Evolutionary conservation across 2,888 invertebrate species (phyloP).

Genomic region (Julus scanicus): DNA sequence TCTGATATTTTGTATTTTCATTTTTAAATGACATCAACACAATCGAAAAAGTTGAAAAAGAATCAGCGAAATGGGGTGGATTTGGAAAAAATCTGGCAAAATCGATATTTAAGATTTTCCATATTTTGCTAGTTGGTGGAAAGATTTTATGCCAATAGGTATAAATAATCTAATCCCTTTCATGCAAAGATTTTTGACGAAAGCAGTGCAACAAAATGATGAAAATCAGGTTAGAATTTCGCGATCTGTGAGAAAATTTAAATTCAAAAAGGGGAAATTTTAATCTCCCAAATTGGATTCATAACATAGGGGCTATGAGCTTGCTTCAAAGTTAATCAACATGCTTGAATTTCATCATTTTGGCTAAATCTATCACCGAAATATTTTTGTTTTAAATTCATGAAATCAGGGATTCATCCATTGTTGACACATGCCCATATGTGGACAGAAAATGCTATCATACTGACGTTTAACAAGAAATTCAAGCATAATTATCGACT

Average conservation of each 20-base stretch:
- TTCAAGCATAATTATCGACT: too few species aligned
- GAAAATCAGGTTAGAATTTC: not conserved
- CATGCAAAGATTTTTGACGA: not conserved
- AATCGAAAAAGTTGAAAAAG: not conserved
- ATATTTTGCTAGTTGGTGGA: not conserved
- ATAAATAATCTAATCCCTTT: not conserved
- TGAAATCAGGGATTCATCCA: too few species aligned
- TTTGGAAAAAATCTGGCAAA: not conserved
- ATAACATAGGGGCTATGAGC: not conserved
- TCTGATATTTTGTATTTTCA: too few species aligned
- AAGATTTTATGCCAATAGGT: not conserved
- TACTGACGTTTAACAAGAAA: too few species aligned
- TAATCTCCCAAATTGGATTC: not conserved
- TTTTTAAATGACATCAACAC: too few species aligned
- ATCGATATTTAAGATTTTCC: conserved; percentile 12
- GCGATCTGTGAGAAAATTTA: not conserved
- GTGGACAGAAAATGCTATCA: too few species aligned
- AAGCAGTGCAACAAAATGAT: not conserved
- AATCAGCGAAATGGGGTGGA: not conserved
- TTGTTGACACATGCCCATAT: too few species aligned
- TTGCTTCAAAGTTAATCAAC: conserved; percentile 26
- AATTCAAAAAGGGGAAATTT: conserved; percentile 2
- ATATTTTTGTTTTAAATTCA: too few species aligned
- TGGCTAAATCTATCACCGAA: not conserved
- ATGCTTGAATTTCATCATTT: not conserved